These are phyloP conservation scores for Drosophila chauvacae DNA, from an alignment of 1,140 invertebrate genomes.

Conservation along the genomic window DNA sequence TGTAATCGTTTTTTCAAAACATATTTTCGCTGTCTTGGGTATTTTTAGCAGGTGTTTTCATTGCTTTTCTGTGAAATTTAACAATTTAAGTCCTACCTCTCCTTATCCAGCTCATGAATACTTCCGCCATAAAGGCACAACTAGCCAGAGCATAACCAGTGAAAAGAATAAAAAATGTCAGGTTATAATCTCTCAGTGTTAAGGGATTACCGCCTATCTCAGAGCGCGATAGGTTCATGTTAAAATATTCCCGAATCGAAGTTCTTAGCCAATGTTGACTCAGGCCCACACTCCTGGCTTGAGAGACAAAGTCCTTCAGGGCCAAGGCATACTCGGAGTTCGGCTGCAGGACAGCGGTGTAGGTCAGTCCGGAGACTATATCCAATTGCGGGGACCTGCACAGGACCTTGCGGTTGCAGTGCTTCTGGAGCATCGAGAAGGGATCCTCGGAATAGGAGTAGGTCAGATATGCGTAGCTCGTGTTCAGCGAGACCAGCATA, in stretches of 20 bases:
- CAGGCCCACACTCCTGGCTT: neutral
- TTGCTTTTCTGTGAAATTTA: too few relatives aligned
- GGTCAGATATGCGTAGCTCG: constrained; percentile 8
- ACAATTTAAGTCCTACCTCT: neutral
- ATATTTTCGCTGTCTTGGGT: neutral
- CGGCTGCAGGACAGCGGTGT: neutral
- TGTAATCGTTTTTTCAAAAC: neutral
- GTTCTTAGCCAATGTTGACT: rapidly evolving
- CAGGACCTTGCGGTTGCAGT: neutral
- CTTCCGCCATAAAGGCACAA: neutral
- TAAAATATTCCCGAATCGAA: neutral
- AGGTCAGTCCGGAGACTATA: neutral
- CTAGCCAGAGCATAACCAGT: neutral
- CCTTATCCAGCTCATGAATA: neutral
- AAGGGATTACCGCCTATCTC: neutral
- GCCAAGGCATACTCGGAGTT: constrained; percentile 4
- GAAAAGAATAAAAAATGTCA: rapidly evolving
- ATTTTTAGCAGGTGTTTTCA: neutral
- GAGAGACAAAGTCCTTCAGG: neutral
- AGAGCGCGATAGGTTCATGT: neutral
- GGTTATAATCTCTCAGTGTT: neutral
- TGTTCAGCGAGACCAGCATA: neutral
- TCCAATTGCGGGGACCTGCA: neutral
- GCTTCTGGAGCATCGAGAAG: neutral
- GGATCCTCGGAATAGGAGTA: neutral